Base-by-base conservation (phyloP, 1,140 invertebrate genomes). In the Amyelois transitella region DNA sequence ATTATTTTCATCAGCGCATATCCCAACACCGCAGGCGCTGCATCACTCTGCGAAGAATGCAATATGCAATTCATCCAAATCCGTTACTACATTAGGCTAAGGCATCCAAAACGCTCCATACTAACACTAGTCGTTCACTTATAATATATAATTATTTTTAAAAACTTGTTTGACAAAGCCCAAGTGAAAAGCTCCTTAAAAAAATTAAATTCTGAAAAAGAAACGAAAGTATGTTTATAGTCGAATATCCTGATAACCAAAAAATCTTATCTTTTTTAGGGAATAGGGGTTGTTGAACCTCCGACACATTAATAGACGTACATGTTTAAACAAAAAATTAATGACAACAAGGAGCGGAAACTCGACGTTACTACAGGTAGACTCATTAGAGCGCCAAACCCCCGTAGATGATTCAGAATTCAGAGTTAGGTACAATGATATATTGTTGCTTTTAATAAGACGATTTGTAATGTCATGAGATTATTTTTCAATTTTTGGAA, bases 1-100 rank as follows among this genome's bases (percentile, higher is more conserved):
- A 75, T 75, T 61, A 60, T 57, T 65, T 51, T 64, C 61, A 68
- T 64, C 59, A 72, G 55, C 56, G 53, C 45, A 22, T n/a, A n/a
- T n/a, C n/a, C n/a, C n/a, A n/a, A n/a, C n/a, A n/a, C 17, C 24
- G 10, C 52, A 62, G 48, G 53, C 56, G 53, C 48, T 62, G 62
- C 24, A 63, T 45, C 47, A 61, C 59, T 67, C 69, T 61, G 64
- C 64, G 62, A 55, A 53, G 19, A 64, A 55, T 49, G 49, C 43
- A 38, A 32, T 51, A 44, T 51, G 18, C 6, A 10, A 49, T 49
- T 10, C 20, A 49, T 17, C 49, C 24, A 28, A 21, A 20, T 18
- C 25, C 19, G 19, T 20, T 17, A 21, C 43, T 43, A 14, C 12
- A 14, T 38, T 38, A 38, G 8, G 3, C 8, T 24, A 24, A 24